Conservation (phyloP, 2,888 invertebrate genomes). For the Dicycla oo region DNA sequence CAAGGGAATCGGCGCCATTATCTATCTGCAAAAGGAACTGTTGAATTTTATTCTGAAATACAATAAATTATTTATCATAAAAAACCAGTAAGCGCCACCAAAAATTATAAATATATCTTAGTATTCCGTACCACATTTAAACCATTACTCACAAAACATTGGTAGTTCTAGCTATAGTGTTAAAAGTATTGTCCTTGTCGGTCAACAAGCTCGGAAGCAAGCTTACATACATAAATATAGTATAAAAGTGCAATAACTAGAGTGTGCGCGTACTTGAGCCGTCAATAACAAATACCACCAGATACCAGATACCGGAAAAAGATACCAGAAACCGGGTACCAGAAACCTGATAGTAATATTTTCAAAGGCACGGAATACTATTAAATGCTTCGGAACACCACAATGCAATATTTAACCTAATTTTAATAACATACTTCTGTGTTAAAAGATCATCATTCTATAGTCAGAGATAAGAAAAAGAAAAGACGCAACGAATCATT, state of each 20-base stretch:
- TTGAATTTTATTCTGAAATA: conserved; percentile 15
- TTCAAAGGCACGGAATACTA: conserved; percentile 36
- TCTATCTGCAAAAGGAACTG: conserved; percentile 25
- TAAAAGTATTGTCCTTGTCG: background rate
- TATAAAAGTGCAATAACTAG: background rate
- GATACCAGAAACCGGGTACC: background rate
- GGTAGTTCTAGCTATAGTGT: background rate
- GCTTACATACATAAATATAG: background rate
- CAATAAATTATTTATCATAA: conserved; percentile 25
- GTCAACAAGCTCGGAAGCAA: background rate
- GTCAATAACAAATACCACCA: conserved; percentile 7
- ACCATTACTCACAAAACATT: background rate
- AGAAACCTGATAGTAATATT: conserved; percentile 1
- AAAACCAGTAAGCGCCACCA: conserved; percentile 11
- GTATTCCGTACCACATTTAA: conserved; percentile 35
- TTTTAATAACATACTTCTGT: conserved; percentile 19
- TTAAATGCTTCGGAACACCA: conserved; percentile 48
- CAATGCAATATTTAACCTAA: conserved; percentile 32
- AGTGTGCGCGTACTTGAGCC: conserved; percentile 25
- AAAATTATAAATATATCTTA: conserved; percentile 28
- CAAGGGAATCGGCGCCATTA: too few species aligned
- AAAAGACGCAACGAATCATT: conserved; percentile 30
- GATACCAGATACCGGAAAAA: conserved; percentile 9
- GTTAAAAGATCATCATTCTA: conserved; percentile 8
- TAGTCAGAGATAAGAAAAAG: conserved; percentile 22